Base-by-base conservation (phyloP, 2,113 vertebrate species). In the Tragulus kanchil region DNA sequence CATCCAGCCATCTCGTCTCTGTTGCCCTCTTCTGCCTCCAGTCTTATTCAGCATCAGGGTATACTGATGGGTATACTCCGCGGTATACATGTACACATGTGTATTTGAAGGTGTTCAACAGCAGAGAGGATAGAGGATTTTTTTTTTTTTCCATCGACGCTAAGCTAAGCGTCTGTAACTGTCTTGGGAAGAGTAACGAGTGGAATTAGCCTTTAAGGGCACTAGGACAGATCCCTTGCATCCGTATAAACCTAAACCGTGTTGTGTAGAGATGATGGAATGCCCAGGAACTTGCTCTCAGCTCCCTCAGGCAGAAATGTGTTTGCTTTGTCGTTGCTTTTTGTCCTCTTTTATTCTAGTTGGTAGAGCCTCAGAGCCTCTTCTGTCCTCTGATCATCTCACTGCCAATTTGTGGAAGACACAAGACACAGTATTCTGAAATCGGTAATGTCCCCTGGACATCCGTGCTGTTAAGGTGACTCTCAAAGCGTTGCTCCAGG, bases 291-390 rank as follows among this genome's bases (percentile, higher is more conserved):
- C 26, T 62, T 89, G 31, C 31, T 64, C 3, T 64, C 83, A 64
- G 19, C 77, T 69, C 42, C 21, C 62, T 91, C 62, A 31, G 50
- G 36, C 48, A 93, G 82, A 78, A 31, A 6, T 87, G 9, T 71
- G 36, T 81, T 92, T 79, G 77, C 71, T 84, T 6, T 42, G 45
- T 75, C 1, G 6, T 3, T 94, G 26, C 16, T 83, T 64, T 95
- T 92, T 95, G 89, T 82, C 54, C 31, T 94, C 50, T 81, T 45
- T 9, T 62, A 94, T n/a, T 89, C 82, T 95, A 50, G 52, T 52
- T 52, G 71, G n/a, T 91, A 6, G 28, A 73, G 62, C 50, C 73
- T 61, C 78, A 69, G 16, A 90, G 26, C n/a, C 26, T 88, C 9
- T 90, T 94, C 67, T 79, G 25, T 65, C 36, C 50, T 52, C 48